A percentile compares a stretch with the other conserved stretches of the same genome.
Evolutionary conservation across 2,888 invertebrate genomes (phyloP).

Genomic region (Branchipolynoe longqiensis): DNA sequence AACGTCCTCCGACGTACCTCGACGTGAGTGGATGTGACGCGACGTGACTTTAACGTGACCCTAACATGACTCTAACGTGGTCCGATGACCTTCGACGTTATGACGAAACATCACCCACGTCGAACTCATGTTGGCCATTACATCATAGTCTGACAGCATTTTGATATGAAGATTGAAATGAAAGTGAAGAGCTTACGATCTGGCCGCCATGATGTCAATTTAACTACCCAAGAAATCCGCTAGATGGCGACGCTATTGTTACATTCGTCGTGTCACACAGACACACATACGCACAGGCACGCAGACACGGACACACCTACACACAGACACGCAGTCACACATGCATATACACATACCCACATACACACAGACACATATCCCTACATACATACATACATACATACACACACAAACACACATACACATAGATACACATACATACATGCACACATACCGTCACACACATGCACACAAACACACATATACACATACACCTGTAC

Average conservation of each 20-base stretch:
- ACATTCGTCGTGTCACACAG: not conserved
- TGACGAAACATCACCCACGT: no score
- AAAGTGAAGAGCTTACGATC: not conserved
- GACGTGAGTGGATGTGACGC: no score
- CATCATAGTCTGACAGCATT: no score
- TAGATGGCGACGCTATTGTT: not conserved
- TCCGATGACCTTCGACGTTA: no score
- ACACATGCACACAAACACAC: not conserved
- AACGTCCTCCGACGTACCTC: no score
- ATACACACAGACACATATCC: not conserved
- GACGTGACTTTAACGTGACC: no score
- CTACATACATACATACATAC: not conserved
- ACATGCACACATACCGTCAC: not conserved
- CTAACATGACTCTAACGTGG: no score
- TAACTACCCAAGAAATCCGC: not conserved
- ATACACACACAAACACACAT: not conserved
- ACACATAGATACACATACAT: not conserved
- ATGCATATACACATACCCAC: not conserved
- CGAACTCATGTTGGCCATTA: no score
- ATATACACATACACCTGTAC: not conserved
- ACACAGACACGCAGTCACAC: not conserved
- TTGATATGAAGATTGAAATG: not conserved
- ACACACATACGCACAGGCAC: not conserved
- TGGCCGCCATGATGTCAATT: not conserved
- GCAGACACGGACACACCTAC: not conserved